Evolutionary conservation across 2,797 vertebrate genomes (phyloP).

Genomic region (Setipinna tenuifilis): DNA sequence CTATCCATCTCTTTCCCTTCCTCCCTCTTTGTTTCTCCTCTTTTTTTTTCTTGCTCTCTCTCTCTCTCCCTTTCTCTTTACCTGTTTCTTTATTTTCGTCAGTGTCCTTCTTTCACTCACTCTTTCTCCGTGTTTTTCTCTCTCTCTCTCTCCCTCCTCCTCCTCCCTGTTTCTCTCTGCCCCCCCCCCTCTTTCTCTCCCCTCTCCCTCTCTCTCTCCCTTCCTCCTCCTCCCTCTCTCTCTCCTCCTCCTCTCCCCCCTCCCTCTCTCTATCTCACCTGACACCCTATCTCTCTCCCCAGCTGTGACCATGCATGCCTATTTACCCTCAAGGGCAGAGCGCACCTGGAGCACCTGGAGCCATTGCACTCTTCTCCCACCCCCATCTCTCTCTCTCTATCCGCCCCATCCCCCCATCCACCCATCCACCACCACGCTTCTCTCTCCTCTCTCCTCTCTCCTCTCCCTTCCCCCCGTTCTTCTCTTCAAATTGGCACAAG

Average conservation of each 20-base stretch:
- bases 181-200: neutral
- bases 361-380: neutral
- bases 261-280: neutral
- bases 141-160: neutral
- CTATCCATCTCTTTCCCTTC: neutral
- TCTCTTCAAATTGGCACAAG: neutral
- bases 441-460: too few relatives aligned
- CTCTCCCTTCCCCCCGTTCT: too few relatives aligned
- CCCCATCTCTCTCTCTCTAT: neutral
- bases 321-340: slow-evolving; percentile 4
- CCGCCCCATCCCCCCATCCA: neutral
- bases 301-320: neutral
- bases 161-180: neutral
- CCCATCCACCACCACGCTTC: neutral
- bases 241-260: neutral
- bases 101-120: neutral
- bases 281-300: slow-evolving; percentile 9
- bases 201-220: neutral
- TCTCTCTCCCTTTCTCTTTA: neutral
- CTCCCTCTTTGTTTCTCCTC: neutral
- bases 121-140: too few relatives aligned
- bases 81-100: neutral
- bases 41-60: neutral
- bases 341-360: slow-evolving; percentile 23
- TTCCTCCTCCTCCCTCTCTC: neutral